A percentile compares a stretch with the other conserved stretches of the same genome.
phyloP scores from a whole-genome alignment of 1,140 invertebrate species.

The Lycorma delicatula region DNA sequence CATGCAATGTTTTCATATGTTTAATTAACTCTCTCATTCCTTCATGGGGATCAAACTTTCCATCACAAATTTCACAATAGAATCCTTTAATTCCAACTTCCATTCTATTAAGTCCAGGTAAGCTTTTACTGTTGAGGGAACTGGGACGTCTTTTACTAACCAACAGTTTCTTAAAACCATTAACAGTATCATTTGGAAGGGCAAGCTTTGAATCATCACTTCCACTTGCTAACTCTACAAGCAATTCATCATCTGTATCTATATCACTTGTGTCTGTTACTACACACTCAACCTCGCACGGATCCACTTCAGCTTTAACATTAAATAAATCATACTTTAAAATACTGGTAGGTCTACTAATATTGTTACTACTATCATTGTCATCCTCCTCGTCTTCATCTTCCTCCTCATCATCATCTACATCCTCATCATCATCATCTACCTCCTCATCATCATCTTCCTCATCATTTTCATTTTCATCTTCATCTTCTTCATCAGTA shows the following conservation, averaged over 20 bases:
- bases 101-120: background rate
- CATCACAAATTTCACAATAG: background rate
- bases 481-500: background rate
- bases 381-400: too few relatives aligned
- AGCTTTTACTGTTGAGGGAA: too few relatives aligned
- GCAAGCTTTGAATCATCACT: background rate
- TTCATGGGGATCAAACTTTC: background rate
- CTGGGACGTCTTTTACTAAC: too few relatives aligned
- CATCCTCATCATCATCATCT: background rate
- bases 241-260: background rate
- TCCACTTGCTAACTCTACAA: background rate
- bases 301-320: background rate
- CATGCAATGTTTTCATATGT: conserved; percentile 1
- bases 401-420: too few relatives aligned
- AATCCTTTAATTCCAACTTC: background rate
- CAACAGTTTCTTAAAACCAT: too few relatives aligned
- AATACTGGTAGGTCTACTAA: too few relatives aligned
- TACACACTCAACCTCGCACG: background rate
- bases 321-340: background rate
- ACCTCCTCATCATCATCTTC: background rate
- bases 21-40: background rate
- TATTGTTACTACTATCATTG: too few relatives aligned
- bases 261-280: conserved; percentile 1
- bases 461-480: background rate
- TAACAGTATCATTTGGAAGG: too few relatives aligned